Evolutionary conservation across 2,888 invertebrate species (phyloP).

Genomic region (Copidosoma aretas): DNA sequence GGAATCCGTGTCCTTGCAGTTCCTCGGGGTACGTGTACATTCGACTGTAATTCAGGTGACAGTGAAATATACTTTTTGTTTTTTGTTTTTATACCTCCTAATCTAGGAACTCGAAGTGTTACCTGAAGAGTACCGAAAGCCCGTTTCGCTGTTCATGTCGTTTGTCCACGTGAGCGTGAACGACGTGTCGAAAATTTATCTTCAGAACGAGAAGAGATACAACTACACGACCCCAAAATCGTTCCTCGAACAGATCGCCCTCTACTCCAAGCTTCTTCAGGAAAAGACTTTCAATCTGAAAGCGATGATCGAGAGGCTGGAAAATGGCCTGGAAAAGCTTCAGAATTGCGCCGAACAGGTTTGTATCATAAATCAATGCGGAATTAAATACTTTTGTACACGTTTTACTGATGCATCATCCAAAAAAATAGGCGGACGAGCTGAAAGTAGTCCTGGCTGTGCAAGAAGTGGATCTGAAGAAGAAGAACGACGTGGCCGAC

Average conservation of each 20-base stretch:
- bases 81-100: slow-evolving; percentile 17
- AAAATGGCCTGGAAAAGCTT: slow-evolving; percentile 87
- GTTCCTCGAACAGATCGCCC: slow-evolving; percentile 88
- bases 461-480: slow-evolving; percentile 83
- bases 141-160: slow-evolving; percentile 88
- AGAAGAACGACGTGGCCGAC: slow-evolving; percentile 90
- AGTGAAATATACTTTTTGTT: too few relatives aligned
- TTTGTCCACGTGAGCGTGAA: slow-evolving; percentile 89
- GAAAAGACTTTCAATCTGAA: slow-evolving; percentile 74
- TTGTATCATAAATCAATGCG: slow-evolving; percentile 15
- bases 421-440: slow-evolving; percentile 70
- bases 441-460: slow-evolving; percentile 77
- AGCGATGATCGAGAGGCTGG: slow-evolving; percentile 79
- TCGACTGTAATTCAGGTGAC: too few relatives aligned
- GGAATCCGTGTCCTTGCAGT: slow-evolving; percentile 84
- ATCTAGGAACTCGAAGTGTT: slow-evolving; percentile 66
- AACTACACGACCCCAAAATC: slow-evolving; percentile 98
- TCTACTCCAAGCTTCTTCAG: slow-evolving; percentile 76
- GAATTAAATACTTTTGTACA: too few relatives aligned
- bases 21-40: slow-evolving; percentile 71
- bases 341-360: slow-evolving; percentile 86
- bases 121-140: slow-evolving; percentile 50
- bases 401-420: slow-evolving; percentile 3
- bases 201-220: slow-evolving; percentile 85
- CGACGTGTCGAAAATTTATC: slow-evolving; percentile 79